A percentile compares a stretch with the other conserved stretches of the same genome.
Evolutionary conservation across 53 echinoderm and acorn worm species (phyloP).

Genomic region (Holothuria leucospilota): DNA sequence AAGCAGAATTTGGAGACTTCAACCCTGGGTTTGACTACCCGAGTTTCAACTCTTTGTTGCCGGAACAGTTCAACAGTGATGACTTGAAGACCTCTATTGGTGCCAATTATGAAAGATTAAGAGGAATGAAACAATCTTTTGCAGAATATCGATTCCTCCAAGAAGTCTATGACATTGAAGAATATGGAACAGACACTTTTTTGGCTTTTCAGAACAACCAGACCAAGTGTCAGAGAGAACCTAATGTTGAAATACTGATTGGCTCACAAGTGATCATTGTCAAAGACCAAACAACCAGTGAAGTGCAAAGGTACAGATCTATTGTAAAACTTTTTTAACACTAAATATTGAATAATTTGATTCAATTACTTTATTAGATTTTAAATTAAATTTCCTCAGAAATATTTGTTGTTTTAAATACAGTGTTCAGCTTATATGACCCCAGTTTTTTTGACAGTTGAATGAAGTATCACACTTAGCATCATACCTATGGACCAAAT

Average conservation of each 20-base stretch:
- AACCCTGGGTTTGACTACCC: slow-evolving; percentile 50
- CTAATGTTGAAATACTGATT: slow-evolving; percentile 70
- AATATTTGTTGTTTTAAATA: too few relatives aligned
- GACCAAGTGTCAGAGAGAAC: slow-evolving; percentile 60
- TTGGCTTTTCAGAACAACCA: slow-evolving; percentile 16
- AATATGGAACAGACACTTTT: slow-evolving; percentile 85
- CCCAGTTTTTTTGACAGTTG: too few relatives aligned
- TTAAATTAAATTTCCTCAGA: too few relatives aligned
- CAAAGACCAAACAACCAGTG: slow-evolving; percentile 53
- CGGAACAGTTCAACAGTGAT: slow-evolving; percentile 52
- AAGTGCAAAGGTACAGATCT: slow-evolving; percentile 73
- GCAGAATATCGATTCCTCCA: slow-evolving; percentile 79
- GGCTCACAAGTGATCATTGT: slow-evolving; percentile 80
- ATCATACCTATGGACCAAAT: too few relatives aligned
- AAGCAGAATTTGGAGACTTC: slow-evolving; percentile 91
- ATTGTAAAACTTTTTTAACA: too few relatives aligned
- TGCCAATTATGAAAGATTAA: slow-evolving; percentile 79
- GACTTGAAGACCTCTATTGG: slow-evolving; percentile 78
- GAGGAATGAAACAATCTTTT: slow-evolving; percentile 78
- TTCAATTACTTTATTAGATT: too few relatives aligned
- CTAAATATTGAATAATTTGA: too few relatives aligned
- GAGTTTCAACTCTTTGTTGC: slow-evolving; percentile 1
- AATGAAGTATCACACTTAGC: too few relatives aligned
- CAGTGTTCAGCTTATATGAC: too few relatives aligned
- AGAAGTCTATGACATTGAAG: slow-evolving; percentile 73